Evolutionary conservation across 2,888 invertebrate species (phyloP).

Genomic region (Lochmaea crataegi): DNA sequence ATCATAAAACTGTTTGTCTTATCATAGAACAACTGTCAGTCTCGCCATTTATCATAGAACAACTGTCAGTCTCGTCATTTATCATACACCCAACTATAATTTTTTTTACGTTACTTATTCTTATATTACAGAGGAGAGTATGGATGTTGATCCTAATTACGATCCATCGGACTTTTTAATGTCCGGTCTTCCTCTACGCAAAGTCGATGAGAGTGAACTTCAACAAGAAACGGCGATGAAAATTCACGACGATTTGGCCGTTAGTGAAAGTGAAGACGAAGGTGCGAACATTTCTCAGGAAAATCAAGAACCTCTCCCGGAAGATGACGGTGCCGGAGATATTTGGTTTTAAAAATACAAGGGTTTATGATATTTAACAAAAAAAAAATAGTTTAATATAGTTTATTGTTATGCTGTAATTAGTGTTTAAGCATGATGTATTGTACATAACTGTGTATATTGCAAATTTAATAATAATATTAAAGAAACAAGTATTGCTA

Average conservation of each 20-base stretch:
- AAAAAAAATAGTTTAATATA: no score
- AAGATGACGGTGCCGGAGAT: constrained; percentile 69
- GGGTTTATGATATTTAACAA: background rate
- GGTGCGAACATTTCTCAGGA: constrained; percentile 49
- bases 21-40: no score
- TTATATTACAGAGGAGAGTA: constrained; percentile 72
- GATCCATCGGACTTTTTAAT: constrained; percentile 88
- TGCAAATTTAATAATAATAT: no score
- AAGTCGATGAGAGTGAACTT: constrained; percentile 50
- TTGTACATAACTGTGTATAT: no score
- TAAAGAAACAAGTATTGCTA: no score
- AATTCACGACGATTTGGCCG: constrained; percentile 80
- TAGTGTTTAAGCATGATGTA: background rate
- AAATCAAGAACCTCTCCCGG: constrained; percentile 49
- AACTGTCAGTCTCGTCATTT: no score
- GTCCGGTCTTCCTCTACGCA: constrained; percentile 62
- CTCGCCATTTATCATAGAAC: no score
- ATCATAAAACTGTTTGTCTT: no score
- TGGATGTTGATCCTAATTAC: constrained; percentile 84
- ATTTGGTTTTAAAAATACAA: constrained; percentile 70
- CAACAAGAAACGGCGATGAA: constrained; percentile 67
- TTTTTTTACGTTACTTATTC: background rate
- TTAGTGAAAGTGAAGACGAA: constrained; percentile 83
- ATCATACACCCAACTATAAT: no score
- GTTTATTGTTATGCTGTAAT: no score